Base-by-base conservation (phyloP, 2,113 vertebrate species). In the Mobula birostris region DNA sequence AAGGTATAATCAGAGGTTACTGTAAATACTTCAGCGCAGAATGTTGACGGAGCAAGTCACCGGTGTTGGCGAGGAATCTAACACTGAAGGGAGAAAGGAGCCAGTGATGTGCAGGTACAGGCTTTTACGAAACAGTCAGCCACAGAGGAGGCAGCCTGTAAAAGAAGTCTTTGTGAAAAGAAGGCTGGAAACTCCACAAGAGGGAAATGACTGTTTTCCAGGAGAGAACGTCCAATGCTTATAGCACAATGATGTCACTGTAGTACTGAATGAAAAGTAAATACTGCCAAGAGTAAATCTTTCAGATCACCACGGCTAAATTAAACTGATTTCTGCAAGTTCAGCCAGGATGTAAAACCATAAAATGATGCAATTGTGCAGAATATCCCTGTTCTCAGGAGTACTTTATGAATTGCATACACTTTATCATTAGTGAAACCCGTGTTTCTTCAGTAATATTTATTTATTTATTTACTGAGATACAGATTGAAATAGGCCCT, bases 191-290 rank as follows among this genome's bases (percentile, higher is more conserved):
- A 29, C 68, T 56, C 91, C 48, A 76, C 70, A 24, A 93, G 91
- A 74, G 91, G 91, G 91, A 93, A 93, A 93, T 93, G 68, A 93
- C 91, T 93, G 91, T 93, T 93, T 93, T 93, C 36, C 70, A 93
- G 91, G 36, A 11, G 91, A 74, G 68, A 74, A 74, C 5, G 91
- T 76, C 91, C 91, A 56, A 93, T 74, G 36, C 91, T 56, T 29
- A 40, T 48, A 74, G 40, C 24, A 93, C 91, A 93, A 93, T 93
- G 91, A 93, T 93, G 91, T 93, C 91, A 74, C 91, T 93, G 91
- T 93, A 93, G 70, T 93, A 56, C 70, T 56, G 91, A 93, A 72
- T 74, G 68, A 93, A 93, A 76, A 56, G 91, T 93, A 93, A 93
- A 93, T 56, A 76, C 68, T 56, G 91, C 91, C 66, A 48, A 93